phyloP scores from a whole-genome alignment of 2,888 invertebrate species.

The Atethmia centrago region DNA sequence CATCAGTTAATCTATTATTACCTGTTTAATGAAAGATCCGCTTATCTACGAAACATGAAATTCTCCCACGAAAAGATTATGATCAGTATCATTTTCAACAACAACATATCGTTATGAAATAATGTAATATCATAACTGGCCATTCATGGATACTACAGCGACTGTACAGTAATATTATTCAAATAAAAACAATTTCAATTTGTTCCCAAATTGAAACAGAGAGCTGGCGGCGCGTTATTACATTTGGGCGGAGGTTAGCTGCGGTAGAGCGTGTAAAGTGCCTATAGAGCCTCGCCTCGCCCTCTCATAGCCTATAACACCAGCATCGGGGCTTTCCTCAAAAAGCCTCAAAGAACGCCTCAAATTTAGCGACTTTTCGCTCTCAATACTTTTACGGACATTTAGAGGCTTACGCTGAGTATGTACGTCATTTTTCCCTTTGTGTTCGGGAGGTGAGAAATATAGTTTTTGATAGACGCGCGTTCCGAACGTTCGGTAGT shows the following conservation, averaged over 20 bases:
- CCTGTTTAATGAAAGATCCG: slow-evolving; percentile 11
- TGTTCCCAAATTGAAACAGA: slow-evolving; percentile 91
- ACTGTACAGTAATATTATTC: slow-evolving; percentile 87
- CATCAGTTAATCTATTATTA: slow-evolving; percentile 5
- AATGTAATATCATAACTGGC: slow-evolving; percentile 75
- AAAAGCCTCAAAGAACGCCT: slow-evolving; percentile 88
- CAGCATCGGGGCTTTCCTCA: slow-evolving; percentile 87
- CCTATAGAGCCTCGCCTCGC: slow-evolving; percentile 87
- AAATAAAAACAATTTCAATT: slow-evolving; percentile 91
- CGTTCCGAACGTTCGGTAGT: slow-evolving; percentile 69
- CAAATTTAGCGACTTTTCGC: slow-evolving; percentile 90
- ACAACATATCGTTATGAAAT: slow-evolving; percentile 64
- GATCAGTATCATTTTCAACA: slow-evolving; percentile 57
- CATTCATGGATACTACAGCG: slow-evolving; percentile 68
- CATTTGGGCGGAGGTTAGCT: slow-evolving; percentile 89
- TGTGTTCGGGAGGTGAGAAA: slow-evolving; percentile 72
- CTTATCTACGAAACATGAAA: slow-evolving; percentile 20
- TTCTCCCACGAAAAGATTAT: slow-evolving; percentile 40
- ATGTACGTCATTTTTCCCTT: slow-evolving; percentile 80
- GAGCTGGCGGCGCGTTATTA: slow-evolving; percentile 89
- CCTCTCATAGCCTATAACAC: slow-evolving; percentile 89
- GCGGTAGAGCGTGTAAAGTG: slow-evolving; percentile 90
- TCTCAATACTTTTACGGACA: slow-evolving; percentile 88
- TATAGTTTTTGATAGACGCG: slow-evolving; percentile 79
- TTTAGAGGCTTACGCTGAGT: slow-evolving; percentile 81